Evolutionary conservation across 1,140 invertebrate genomes (phyloP), one percentile per base, ranked within the genome.

Genomic region (Nasonia vitripennis): DNA sequence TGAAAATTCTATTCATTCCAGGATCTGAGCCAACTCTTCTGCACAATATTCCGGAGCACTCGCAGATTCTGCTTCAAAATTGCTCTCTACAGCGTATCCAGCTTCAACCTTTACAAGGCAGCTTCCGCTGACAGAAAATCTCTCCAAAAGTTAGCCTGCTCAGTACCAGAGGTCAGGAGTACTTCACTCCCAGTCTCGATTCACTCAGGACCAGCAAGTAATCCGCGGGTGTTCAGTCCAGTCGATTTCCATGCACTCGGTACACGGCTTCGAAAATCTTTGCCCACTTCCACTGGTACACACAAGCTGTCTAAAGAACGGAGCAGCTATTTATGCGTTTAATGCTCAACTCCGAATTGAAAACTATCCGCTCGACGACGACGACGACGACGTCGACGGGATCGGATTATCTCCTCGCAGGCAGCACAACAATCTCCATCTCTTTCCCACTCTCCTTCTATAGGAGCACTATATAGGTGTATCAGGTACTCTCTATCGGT

Each of bases 351-450:
- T n/a, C 6, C 55, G 55, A 62, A 5, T 17, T 17, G 67, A 27
- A 37, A 34, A 27, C 11, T 34, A 71, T 23, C 37, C n/a, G 31
- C 48, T 14, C 48, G 71, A 62, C 17, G 74, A 70, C n/a, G n/a
- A 70, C n/a, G n/a, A 62, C 7, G 20, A 78, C 71, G 62, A 78
- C 75, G 81, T 55, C 81, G 73, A 67, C 75, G 81, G 17, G 2
- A 48, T 84, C 34, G n/a, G 48, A 45, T 62, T 73, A 62, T 79
- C 77, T 84, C n/a, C 70, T 74, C 34, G 77, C 31, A 20, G 83
- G 31, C 83, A 73, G 83, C 70, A 73, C 48, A 84, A 79, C 83
- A 84, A 79, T 73, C 83, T 79, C 62, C 67, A 48, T 78, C 70
- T 79, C 34, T 34, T 45, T 34, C 17, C 23, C 34, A 17, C 12